Conservation (phyloP, 2,797 vertebrate genomes). For the Sebastes itinus region DNA sequence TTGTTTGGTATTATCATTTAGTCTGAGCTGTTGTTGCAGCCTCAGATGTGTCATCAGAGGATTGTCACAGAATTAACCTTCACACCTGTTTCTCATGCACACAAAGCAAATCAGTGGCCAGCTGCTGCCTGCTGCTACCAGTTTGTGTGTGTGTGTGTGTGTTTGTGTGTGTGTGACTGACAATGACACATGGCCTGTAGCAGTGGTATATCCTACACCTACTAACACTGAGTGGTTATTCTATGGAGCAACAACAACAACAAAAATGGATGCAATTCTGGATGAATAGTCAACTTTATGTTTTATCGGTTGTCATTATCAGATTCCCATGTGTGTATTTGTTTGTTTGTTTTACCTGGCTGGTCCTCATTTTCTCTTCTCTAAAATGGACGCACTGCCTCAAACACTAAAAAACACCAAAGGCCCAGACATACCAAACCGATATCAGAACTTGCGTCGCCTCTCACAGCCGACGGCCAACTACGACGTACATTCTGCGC, state of each 20-base stretch:
- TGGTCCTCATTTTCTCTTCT: neutral
- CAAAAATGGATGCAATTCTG: neutral
- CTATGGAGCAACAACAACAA: neutral
- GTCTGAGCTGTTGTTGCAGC: slow-evolving; percentile 20
- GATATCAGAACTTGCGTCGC: too few relatives aligned
- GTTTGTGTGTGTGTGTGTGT: slow-evolving; percentile 11
- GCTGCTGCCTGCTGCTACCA: slow-evolving; percentile 36
- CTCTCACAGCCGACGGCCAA: too few relatives aligned
- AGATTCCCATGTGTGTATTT: neutral
- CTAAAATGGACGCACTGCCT: neutral
- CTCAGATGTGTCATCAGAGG: slow-evolving; percentile 47
- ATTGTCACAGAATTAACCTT: slow-evolving; percentile 51
- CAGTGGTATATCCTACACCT: neutral
- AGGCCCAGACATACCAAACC: too few relatives aligned
- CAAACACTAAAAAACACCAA: neutral
- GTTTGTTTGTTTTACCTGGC: neutral
- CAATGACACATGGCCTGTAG: slow-evolving; percentile 33
- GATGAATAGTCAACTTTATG: neutral
- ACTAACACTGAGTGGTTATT: neutral
- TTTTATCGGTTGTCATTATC: neutral
- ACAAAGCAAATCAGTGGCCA: slow-evolving; percentile 40
- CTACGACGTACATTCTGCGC: too few relatives aligned
- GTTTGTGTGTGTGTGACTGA: slow-evolving; percentile 27
- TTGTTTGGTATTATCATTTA: slow-evolving; percentile 20
- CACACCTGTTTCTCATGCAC: slow-evolving; percentile 48